Conservation (phyloP, 2,888 invertebrate genomes). For the Elaeidobius kamerunicus region DNA sequence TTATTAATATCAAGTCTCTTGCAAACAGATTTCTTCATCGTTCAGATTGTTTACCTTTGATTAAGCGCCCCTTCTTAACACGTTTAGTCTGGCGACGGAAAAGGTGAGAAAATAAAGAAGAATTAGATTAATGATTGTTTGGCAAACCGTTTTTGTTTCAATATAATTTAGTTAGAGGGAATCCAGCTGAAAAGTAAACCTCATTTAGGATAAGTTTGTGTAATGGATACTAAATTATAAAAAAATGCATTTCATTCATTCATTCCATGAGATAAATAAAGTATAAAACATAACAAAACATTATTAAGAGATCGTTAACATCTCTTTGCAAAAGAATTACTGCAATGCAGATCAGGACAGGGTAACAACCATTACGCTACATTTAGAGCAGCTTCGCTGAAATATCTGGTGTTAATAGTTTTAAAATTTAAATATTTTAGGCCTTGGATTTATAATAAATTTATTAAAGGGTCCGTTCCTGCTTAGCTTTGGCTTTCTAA, state of each 20-base stretch:
- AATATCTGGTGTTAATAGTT: too few relatives aligned
- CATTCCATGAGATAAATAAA: too few relatives aligned
- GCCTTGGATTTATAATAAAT: constrained; percentile 28
- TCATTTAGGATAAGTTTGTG: constrained; percentile 5
- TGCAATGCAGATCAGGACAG: too few relatives aligned
- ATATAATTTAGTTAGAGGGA: constrained; percentile 21
- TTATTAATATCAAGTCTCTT: too few relatives aligned
- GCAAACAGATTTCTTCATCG: neutral
- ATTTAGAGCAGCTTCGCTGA: too few relatives aligned
- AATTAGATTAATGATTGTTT: constrained; percentile 27
- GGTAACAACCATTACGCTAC: too few relatives aligned
- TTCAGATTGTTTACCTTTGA: constrained; percentile 5
- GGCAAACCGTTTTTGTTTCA: constrained; percentile 27
- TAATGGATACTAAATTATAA: too few relatives aligned
- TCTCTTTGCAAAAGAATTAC: too few relatives aligned
- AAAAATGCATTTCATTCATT: too few relatives aligned
- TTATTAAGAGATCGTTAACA: too few relatives aligned
- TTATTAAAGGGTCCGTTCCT: constrained; percentile 24
- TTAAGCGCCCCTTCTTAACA: constrained; percentile 14
- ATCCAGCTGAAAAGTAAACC: constrained; percentile 19
- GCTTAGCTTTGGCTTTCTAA: constrained; percentile 23
- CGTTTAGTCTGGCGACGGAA: constrained; percentile 30
- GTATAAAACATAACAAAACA: too few relatives aligned
- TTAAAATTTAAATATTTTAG: too few relatives aligned
- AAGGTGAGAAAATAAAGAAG: constrained; percentile 37